Conservation (phyloP, 2,797 vertebrate species). For the Capromys pilorides region DNA sequence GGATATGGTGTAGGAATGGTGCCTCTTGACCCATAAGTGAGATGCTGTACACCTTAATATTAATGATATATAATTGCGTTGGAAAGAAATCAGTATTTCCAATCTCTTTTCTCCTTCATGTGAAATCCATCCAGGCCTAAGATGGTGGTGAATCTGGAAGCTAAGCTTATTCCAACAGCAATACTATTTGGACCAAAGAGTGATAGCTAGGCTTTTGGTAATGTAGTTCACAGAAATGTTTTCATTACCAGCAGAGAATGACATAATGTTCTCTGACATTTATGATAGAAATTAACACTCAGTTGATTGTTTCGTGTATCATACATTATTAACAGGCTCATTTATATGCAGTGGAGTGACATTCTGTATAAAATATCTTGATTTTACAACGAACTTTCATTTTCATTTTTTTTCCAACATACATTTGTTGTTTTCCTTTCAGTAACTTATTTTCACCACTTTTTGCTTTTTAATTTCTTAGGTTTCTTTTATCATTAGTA, state of each 20-base stretch:
- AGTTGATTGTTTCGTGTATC: not conserved
- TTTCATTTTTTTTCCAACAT: not conserved
- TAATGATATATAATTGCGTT: not conserved
- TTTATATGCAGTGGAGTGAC: not conserved
- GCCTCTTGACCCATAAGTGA: not conserved
- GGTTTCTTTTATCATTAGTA: not conserved
- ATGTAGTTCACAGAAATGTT: not conserved
- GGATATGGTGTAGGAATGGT: not conserved
- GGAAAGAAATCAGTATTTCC: not conserved
- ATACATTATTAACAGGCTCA: not conserved
- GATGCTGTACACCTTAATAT: not conserved
- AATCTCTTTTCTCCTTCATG: not conserved
- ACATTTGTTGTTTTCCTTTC: not conserved
- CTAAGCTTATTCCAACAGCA: not conserved
- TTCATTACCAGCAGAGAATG: slow-evolving; percentile 6
- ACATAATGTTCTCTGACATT: not conserved
- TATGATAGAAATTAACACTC: not conserved
- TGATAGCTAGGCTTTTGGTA: not conserved
- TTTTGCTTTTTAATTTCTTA: not conserved
- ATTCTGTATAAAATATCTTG: slow-evolving; percentile 5
- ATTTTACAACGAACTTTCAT: slow-evolving; percentile 11
- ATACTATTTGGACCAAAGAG: not conserved
- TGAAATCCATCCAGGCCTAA: not conserved
- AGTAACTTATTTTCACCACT: not conserved
- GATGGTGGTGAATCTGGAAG: not conserved